Conservation (phyloP, 2,888 invertebrate genomes). For the Nomada ruficornis region DNA sequence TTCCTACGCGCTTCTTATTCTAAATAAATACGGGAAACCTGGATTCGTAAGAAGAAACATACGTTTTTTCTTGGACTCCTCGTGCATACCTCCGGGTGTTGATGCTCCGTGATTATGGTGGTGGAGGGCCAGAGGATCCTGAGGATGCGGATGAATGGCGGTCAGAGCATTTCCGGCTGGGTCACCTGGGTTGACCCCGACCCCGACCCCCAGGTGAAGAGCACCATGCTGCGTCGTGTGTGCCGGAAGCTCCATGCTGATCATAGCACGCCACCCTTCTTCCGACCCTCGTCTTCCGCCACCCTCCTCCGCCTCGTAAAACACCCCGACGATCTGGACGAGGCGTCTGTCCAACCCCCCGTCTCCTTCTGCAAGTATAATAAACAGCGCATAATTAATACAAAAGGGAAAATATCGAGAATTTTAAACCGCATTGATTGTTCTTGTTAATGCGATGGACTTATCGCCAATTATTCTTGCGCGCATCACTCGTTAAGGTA, state of each 20-base stretch:
- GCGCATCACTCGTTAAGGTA: no score
- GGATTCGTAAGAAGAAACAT: conserved; percentile 82
- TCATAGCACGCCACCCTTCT: conserved; percentile 82
- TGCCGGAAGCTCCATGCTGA: conserved; percentile 83
- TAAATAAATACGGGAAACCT: conserved; percentile 16
- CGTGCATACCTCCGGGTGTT: conserved; percentile 82
- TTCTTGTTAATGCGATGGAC: no score
- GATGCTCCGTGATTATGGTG: conserved; percentile 80
- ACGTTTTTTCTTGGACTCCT: conserved; percentile 83
- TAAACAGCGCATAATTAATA: background rate
- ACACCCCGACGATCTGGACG: conserved; percentile 76
- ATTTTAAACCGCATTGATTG: no score
- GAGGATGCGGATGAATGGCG: conserved; percentile 81
- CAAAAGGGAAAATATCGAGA: no score
- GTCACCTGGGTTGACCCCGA: conserved; percentile 80
- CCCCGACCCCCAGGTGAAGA: conserved; percentile 80
- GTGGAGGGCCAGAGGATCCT: conserved; percentile 80
- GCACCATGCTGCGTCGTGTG: conserved; percentile 82
- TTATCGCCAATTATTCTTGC: no score
- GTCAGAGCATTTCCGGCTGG: conserved; percentile 79
- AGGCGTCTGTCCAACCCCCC: conserved; percentile 72
- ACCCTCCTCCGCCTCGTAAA: conserved; percentile 74
- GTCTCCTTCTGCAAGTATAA: conserved; percentile 45
- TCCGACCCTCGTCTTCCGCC: conserved; percentile 76
- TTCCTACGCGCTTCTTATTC: conserved; percentile 37